Evolutionary conservation across 2,888 invertebrate species (phyloP), one percentile per base, ranked within the genome.

Genomic region (Slavum lentiscoides): DNA sequence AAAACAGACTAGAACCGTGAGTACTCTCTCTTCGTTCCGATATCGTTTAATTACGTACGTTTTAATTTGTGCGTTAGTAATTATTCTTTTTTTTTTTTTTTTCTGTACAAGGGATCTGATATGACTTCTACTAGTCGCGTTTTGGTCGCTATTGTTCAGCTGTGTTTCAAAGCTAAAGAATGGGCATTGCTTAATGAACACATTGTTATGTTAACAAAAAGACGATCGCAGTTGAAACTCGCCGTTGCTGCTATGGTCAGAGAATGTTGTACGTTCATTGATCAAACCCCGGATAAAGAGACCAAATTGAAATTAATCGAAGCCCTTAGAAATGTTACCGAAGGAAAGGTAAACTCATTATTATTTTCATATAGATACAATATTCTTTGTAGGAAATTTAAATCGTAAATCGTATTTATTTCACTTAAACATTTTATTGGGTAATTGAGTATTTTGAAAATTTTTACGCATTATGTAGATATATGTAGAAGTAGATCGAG

Each of bases 401-500:
- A 30, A 30, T 30, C 2, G 4, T 30, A 30, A 30, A 30, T 2
- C 30, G n/a, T n/a, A 30, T 30, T 30, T 30, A 30, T 30, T 30
- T 30, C 30, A 30, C 4, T 43, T 43, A 43, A 43, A 11, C 4
- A 39, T 39, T 30, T 30, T 30, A 30, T 30, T 30, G 11, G 13
- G 8, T 49, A 49, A 11, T 49, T 11, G 1, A 11, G 3, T 49
- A 13, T 49, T 49, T 19, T 30, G 30, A 30, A 55, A 43, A 11
- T 8, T 49, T 62, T 3, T 73, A 39, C 43, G 11, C 55, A 8
- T 53, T 82, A 83, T 83, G 61, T 85, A 92, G 91, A 99, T 99
- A 84, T 99, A 99, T 87, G 99, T 99, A n/a, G 99, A 99, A 90
- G 97, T 98, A 13, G 99, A 99, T 87, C 90, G 99, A 85, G 99